Conservation (phyloP, 2,113 vertebrate genomes). For the Zeus faber region DNA sequence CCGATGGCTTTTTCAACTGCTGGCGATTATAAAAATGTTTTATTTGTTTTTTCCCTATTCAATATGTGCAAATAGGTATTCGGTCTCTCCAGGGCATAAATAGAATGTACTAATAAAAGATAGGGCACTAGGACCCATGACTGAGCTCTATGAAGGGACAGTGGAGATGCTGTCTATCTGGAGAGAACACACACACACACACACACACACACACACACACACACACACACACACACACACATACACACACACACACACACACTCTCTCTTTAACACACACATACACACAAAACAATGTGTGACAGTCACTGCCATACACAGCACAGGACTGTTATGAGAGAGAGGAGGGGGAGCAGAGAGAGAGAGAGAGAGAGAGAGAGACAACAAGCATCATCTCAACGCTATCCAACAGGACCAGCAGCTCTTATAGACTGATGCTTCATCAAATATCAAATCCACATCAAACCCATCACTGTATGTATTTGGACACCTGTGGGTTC, state of each 20-base stretch:
- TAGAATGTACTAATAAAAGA: no score
- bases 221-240: no score
- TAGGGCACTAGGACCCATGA: slow-evolving; percentile 69
- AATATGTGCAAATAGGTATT: no score
- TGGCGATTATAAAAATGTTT: no score
- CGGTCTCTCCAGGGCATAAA: no score
- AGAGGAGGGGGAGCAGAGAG: slow-evolving; percentile 17
- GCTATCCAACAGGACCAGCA: background rate
- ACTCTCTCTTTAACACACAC: no score
- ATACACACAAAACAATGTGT: slow-evolving; percentile 73
- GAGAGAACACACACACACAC: slow-evolving; percentile 36
- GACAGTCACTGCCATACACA: slow-evolving; percentile 77
- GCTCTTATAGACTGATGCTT: background rate
- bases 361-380: slow-evolving; percentile 20
- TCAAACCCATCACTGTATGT: no score
- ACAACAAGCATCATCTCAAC: slow-evolving; percentile 28
- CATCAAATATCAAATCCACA: no score
- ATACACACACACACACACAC: no score
- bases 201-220: slow-evolving; percentile 19
- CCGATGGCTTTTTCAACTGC: no score
- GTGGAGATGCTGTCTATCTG: slow-evolving; percentile 66
- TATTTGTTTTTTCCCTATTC: no score
- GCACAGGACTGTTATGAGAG: slow-evolving; percentile 41
- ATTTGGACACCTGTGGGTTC: background rate
- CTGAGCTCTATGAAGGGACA: slow-evolving; percentile 48